These are phyloP conservation scores for Gymnosoma rotundatum DNA, from an alignment of 2,888 invertebrate species.

Conservation along the genomic window DNA sequence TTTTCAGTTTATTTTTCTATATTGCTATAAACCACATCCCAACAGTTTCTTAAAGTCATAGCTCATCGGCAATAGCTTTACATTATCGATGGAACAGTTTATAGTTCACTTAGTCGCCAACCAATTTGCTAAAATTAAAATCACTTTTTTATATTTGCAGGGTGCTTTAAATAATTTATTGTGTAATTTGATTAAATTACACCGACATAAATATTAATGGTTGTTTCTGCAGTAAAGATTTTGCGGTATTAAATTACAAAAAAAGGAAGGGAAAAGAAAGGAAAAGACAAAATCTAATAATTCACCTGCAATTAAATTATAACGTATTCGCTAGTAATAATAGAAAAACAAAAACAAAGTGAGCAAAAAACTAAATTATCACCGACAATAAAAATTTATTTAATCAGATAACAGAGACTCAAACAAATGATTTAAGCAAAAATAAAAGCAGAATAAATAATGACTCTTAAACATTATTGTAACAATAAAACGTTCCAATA, in stretches of 20 bases:
- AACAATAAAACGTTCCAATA: slow-evolving; percentile 21
- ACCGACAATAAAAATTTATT: slow-evolving; percentile 63
- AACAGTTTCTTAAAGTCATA: no score
- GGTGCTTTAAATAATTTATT: slow-evolving; percentile 32
- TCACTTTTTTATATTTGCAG: not conserved
- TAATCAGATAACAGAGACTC: slow-evolving; percentile 68
- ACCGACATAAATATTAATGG: slow-evolving; percentile 29
- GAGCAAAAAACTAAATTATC: slow-evolving; percentile 49
- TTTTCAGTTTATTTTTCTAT: no score
- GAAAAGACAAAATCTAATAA: slow-evolving; percentile 13
- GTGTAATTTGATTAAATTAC: slow-evolving; percentile 32
- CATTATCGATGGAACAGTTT: no score
- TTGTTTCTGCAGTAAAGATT: slow-evolving; percentile 24
- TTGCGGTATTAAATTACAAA: slow-evolving; percentile 10
- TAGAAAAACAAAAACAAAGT: slow-evolving; percentile 4
- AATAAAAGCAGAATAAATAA: not conserved
- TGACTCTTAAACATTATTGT: not conserved
- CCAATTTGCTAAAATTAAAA: no score
- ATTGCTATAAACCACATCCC: no score
- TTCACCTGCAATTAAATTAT: slow-evolving; percentile 31
- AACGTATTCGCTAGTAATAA: slow-evolving; percentile 14
- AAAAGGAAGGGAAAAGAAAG: not conserved
- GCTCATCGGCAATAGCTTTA: no score
- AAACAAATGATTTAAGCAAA: slow-evolving; percentile 46
- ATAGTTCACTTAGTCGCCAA: no score